Base-by-base conservation (phyloP, 1,140 invertebrate species). In the Drosophila kanapiae region DNA sequence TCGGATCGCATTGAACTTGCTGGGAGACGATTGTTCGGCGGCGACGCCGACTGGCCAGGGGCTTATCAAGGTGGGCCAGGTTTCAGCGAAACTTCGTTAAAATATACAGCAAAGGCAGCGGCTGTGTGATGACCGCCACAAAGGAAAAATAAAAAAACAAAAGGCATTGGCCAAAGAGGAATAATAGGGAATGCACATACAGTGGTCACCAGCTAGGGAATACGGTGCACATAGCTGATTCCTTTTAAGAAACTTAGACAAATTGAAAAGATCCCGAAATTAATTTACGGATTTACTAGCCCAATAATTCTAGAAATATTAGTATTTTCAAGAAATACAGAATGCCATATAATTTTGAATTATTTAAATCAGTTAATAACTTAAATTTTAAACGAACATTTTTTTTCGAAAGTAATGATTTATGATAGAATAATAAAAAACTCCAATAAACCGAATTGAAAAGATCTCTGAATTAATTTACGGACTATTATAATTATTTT, bases 1-100 rank as follows among this genome's bases (percentile, higher is more conserved):
- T n/a, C n/a, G n/a, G n/a, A 38, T 29, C 82, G 68, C 85, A 90
- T 90, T 90, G 85, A 90, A 90, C 85, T 90, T 90, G 81, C 53
- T 38, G 37, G 18, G 74, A 77, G 60, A 40, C 70, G 78, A 33
- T 65, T 53, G 54, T 43, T 48, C 31, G 47, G 31, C 65, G 35
- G 23, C 45, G n/a, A 49, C 35, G 59, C 58, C 42, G 48, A 67
- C 68, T 78, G 45, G 65, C 59, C 72, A 23, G 64, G 51, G 67
- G 62, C 77, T 71, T 77, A 87, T 88, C 84, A 87, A 87, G 84
- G 84, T 86, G 83, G 71, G 83, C 79, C 70, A 82, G 83, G 79
- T 86, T 86, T 86, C 18, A 67, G 71, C 61, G 58, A 62, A 78
- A 63, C 69, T 68, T 69, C 35, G 61, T 78, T 79, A 80, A 84